A percentile compares a stretch with the other conserved stretches of the same genome.
Evolutionary conservation across 2,888 invertebrate genomes (phyloP).

Genomic region (Brenthis daphne): DNA sequence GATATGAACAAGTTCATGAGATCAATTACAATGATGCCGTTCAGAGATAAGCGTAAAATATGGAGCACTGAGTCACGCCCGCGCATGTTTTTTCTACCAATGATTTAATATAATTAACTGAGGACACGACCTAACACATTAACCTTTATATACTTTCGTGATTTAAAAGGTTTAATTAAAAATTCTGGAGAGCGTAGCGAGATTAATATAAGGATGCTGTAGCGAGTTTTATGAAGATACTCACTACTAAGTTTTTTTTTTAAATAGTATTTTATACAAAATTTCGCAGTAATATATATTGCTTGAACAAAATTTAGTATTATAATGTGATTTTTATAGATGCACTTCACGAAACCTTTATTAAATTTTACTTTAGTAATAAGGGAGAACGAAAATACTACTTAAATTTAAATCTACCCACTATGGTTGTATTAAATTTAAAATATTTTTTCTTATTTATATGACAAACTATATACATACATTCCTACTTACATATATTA

Average conservation of each 20-base stretch:
- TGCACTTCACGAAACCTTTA: too few species aligned
- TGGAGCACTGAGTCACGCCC: slow-evolving; percentile 38
- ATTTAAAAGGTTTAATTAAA: slow-evolving; percentile 24
- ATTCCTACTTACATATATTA: too few species aligned
- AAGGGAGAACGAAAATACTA: too few species aligned
- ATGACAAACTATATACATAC: too few species aligned
- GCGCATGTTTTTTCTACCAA: slow-evolving; percentile 30
- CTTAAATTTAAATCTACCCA: too few species aligned
- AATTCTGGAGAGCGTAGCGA: not conserved
- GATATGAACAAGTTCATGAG: slow-evolving; percentile 31
- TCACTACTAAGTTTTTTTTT: not conserved
- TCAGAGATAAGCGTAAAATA: slow-evolving; percentile 43
- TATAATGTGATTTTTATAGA: too few species aligned
- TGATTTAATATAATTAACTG: slow-evolving; percentile 39
- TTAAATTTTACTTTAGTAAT: too few species aligned
- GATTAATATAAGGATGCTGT: not conserved
- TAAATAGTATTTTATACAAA: not conserved
- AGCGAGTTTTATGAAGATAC: not conserved
- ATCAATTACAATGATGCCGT: slow-evolving; percentile 43
- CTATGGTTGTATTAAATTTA: too few species aligned
- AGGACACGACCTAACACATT: slow-evolving; percentile 28
- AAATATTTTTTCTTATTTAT: too few species aligned
- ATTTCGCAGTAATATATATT: too few species aligned
- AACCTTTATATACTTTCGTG: slow-evolving; percentile 22
- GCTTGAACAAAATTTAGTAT: too few species aligned